Conservation (phyloP, 2,888 invertebrate species). For the Sarcophaga rosellei region DNA sequence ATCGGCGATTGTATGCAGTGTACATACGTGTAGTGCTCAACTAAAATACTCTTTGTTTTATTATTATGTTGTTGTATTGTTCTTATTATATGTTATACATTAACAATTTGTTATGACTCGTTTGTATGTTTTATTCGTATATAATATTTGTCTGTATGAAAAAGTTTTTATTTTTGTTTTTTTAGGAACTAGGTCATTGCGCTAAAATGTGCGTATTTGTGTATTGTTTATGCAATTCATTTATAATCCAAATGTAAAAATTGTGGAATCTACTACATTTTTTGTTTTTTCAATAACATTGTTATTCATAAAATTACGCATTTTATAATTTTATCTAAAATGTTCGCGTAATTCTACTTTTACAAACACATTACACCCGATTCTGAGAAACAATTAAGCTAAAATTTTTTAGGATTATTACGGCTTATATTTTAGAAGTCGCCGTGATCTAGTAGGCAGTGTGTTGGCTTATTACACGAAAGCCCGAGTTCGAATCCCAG, state of each 20-base stretch:
- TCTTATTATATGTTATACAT: background rate
- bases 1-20: background rate
- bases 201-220: slow-evolving; percentile 44
- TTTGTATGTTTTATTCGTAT: background rate
- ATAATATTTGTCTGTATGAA: background rate
- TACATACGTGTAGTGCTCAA: background rate
- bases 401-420: too few species aligned
- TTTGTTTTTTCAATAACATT: too few species aligned
- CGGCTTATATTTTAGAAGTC: background rate
- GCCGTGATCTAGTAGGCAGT: too few species aligned
- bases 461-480: too few species aligned
- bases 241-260: background rate
- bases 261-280: background rate
- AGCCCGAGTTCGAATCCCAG: too few species aligned
- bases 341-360: too few species aligned
- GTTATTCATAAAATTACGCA: too few species aligned
- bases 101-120: background rate
- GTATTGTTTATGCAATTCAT: slow-evolving; percentile 23
- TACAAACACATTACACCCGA: too few species aligned
- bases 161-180: slow-evolving; percentile 3
- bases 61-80: background rate
- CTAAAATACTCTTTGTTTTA: background rate
- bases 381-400: too few species aligned
- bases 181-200: slow-evolving; percentile 62
- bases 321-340: too few species aligned